phyloP scores from a whole-genome alignment of 1,140 invertebrate species.

The Heliconius nattereri region DNA sequence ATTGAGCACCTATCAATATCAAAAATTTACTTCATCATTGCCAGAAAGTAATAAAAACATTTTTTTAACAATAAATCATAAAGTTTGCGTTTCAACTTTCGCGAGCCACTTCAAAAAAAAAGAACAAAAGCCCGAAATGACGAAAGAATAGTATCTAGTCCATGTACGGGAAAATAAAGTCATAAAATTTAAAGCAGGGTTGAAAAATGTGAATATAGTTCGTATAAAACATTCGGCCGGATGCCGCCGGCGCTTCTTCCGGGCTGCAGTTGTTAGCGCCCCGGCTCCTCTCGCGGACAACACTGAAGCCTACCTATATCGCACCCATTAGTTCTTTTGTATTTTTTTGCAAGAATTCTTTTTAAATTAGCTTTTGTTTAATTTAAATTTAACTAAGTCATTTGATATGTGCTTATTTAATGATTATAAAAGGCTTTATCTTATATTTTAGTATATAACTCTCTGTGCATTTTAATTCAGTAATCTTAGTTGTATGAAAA shows the following conservation, averaged over 20 bases:
- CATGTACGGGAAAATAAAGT: constrained; percentile 40
- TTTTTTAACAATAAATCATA: constrained; percentile 18
- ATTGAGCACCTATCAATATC: neutral
- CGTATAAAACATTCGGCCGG: constrained; percentile 67
- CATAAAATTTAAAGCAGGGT: constrained; percentile 43
- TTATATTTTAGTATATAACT: too few relatives aligned
- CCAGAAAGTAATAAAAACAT: neutral
- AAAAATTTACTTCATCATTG: neutral
- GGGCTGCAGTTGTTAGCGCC: constrained; percentile 67
- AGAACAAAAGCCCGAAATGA: constrained; percentile 21
- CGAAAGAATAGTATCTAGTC: constrained; percentile 26
- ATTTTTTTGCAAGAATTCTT: neutral
- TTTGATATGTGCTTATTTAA: too few relatives aligned
- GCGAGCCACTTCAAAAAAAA: constrained; percentile 19
- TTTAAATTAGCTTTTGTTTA: neutral
- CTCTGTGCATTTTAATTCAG: too few relatives aligned
- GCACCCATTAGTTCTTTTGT: neutral
- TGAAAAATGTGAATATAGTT: constrained; percentile 57
- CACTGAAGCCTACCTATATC: constrained; percentile 25
- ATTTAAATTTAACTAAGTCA: too few relatives aligned
- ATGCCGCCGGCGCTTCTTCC: constrained; percentile 72
- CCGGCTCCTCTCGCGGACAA: constrained; percentile 68
- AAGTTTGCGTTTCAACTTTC: constrained; percentile 15
- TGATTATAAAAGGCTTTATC: too few relatives aligned
- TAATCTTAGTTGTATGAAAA: too few relatives aligned